These are phyloP conservation scores for Rhynchophorus ferrugineus DNA, from an alignment of 1,140 invertebrate genomes.

Conservation along the genomic window DNA sequence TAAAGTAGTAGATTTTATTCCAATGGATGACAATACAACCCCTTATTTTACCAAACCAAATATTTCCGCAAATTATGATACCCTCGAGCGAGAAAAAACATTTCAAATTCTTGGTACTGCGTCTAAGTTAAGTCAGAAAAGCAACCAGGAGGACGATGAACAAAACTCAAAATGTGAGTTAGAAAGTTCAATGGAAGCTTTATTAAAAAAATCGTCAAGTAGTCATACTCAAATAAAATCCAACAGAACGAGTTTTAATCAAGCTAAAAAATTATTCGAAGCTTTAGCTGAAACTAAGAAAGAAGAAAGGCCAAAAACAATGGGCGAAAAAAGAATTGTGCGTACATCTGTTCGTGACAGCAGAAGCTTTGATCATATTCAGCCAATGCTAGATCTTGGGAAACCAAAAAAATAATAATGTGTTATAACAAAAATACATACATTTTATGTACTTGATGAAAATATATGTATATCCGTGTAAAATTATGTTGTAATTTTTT, in stretches of 20 bases:
- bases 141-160: background rate
- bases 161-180: background rate
- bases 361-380: conserved; percentile 4
- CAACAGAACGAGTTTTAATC: conserved; percentile 17
- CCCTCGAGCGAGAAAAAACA: conserved; percentile 22
- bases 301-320: conserved; percentile 7
- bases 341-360: conserved; percentile 1
- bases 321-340: background rate
- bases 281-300: conserved; percentile 15
- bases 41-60: conserved; percentile 14
- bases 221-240: conserved; percentile 5
- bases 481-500: too few species aligned
- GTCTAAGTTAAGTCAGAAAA: background rate
- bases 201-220: conserved; percentile 11
- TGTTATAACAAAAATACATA: too few species aligned
- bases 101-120: conserved; percentile 21
- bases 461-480: too few species aligned
- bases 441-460: too few species aligned
- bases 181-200: conserved; percentile 7
- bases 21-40: conserved; percentile 21
- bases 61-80: conserved; percentile 9
- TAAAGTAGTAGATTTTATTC: conserved; percentile 26
- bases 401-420: too few species aligned
- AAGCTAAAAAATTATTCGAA: conserved; percentile 25
- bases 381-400: too few species aligned